Conservation (phyloP, 2,113 vertebrate genomes). For the Rattus rattus region DNA sequence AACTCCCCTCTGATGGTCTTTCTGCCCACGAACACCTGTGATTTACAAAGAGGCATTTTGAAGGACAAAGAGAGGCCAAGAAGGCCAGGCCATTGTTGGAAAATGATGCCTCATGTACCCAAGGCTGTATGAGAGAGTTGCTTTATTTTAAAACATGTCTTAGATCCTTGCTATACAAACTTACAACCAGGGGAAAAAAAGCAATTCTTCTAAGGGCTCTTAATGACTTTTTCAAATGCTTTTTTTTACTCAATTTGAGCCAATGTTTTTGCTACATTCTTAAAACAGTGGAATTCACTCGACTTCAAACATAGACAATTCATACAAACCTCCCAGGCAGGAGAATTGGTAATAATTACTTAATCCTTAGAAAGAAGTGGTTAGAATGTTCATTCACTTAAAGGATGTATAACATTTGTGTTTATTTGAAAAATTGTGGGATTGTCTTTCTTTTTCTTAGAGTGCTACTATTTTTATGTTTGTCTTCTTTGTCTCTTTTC, state of each 20-base stretch:
- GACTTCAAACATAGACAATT: neutral
- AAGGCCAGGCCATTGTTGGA: slow-evolving; percentile 77
- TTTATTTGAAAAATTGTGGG: slow-evolving; percentile 16
- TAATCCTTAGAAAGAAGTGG: neutral
- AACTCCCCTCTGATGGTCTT: slow-evolving; percentile 85
- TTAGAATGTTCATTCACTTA: neutral
- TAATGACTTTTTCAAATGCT: slow-evolving; percentile 72
- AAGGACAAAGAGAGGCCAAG: slow-evolving; percentile 78
- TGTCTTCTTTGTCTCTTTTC: neutral
- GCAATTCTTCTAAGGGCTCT: slow-evolving; percentile 32
- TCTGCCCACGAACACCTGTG: slow-evolving; percentile 92
- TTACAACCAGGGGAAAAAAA: slow-evolving; percentile 57
- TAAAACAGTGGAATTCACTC: neutral
- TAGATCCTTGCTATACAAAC: slow-evolving; percentile 56
- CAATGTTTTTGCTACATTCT: slow-evolving; percentile 28
- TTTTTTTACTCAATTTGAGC: slow-evolving; percentile 30
- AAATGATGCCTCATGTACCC: slow-evolving; percentile 83
- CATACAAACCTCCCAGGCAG: neutral
- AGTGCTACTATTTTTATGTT: neutral
- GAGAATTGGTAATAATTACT: neutral
- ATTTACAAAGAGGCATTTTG: slow-evolving; percentile 85
- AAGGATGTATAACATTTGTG: neutral
- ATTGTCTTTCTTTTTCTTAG: neutral
- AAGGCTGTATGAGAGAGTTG: slow-evolving; percentile 64
- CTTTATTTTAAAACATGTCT: slow-evolving; percentile 74